Conservation (phyloP, 2,797 vertebrate species). For the Enteromius viviparus region DNA sequence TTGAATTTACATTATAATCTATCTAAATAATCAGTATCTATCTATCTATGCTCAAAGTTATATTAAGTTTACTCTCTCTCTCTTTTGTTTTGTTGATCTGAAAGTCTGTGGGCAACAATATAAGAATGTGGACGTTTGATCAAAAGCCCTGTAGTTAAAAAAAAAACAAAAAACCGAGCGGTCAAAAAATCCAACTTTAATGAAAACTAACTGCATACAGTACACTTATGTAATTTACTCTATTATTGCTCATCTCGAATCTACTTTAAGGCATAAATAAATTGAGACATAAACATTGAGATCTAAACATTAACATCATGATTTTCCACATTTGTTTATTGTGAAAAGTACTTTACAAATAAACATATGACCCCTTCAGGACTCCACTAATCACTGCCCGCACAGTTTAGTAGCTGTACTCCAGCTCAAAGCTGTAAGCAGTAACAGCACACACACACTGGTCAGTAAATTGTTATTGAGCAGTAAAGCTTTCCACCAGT, state of each 20-base stretch:
- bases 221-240: background rate
- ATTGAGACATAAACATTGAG: background rate
- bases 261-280: background rate
- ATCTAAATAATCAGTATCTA: background rate
- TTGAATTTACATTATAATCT: background rate
- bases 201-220: background rate
- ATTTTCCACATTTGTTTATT: background rate
- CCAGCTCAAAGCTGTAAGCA: constrained; percentile 24
- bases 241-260: too few relatives aligned
- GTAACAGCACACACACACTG: background rate
- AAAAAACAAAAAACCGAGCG: background rate
- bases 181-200: background rate
- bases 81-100: background rate
- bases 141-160: background rate
- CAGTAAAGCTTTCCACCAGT: constrained; percentile 16
- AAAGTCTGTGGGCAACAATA: background rate
- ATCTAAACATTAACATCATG: background rate
- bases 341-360: background rate
- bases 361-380: constrained; percentile 20
- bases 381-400: background rate
- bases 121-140: background rate
- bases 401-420: constrained; percentile 7
- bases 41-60: background rate
- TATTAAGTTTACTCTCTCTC: background rate
- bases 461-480: constrained; percentile 32